Base-by-base conservation (phyloP, 2,113 vertebrate species). In the Terrapene triunguis region DNA sequence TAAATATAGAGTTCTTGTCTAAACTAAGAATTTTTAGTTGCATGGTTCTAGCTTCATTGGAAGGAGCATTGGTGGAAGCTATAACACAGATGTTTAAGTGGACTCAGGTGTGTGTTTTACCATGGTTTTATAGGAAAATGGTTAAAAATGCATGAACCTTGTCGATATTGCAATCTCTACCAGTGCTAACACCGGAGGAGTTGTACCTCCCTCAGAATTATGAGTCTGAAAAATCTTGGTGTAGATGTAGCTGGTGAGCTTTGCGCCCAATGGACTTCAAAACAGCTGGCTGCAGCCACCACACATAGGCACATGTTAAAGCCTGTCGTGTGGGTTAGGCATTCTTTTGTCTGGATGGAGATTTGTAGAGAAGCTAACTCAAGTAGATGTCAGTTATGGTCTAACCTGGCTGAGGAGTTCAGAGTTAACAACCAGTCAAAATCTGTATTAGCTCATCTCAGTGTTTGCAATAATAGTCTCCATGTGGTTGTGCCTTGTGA, bases 321-420 rank as follows among this genome's bases (percentile, higher is more conserved):
- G 47, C 10, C 53, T 35, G 32, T n/a, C 7, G 10, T 6, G 27
- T 51, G 35, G 8, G 19, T 51, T 19, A 80, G 16, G 19, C 4
- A 11, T 35, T n/a, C 14, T 51, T 80, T n/a, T n/a, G 79, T 53
- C 21, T 80, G 29, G 9, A 48, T 80, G 12, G 10, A 19, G 19
- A 53, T n/a, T 32, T 22, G 14, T 24, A 53, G 10, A n/a, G 32
- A 10, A 22, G 50, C 35, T 51, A 80, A 51, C 35, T 80, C 21
- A n/a, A 53, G 35, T 3, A 2, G 5, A 3, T 0, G 0, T 35
- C 0, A 0, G 4, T 4, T 51, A 32, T 10, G 19, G 48, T 24
- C 42, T 54, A 13, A 81, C 25, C 76, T 2, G 42, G 4, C 69
- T 84, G 82, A 76, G 79, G 54, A 55, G 17, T 16, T 0, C 38